Evolutionary conservation across 2,797 vertebrate genomes (phyloP), one percentile per base, ranked within the genome.

Genomic region (Eupleurogrammus muticus): DNA sequence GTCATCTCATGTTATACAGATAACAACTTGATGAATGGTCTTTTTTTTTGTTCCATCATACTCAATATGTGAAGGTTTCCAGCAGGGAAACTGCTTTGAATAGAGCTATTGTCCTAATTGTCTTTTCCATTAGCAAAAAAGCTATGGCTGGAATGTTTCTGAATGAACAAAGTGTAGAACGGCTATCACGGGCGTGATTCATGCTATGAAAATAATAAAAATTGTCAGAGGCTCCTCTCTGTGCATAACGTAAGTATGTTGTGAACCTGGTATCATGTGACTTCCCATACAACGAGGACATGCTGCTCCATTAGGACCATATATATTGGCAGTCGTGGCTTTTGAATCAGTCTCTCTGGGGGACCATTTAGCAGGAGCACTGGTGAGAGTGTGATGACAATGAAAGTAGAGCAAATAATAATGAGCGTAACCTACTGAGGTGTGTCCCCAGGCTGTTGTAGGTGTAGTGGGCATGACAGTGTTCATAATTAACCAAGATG

Each of bases 341-440:
- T 61, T 57, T 55, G 54, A 77, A 19, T 36, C 0, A 6, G 23
- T 74, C 81, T 76, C 85, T 50, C 59, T 17, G 44, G 53, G 84
- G 75, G 71, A 86, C 67, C 71, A 28, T 80, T 89, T 87, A 88
- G 60, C 61, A 54, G 46, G 1, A n/a, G 70, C 46, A 44, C n/a
- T 5, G 0, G 55, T 55, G 73, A 63, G 61, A 35, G 79, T 86
- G 82, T 85, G 73, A 86, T 85, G 81, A 84, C 12, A 66, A 68
- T 34, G 38, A 47, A 28, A 11, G 1, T 34, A 55, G 75, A 68
- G 86, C 46, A 46, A 73, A 66, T 42, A 65, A 69, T 87, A 77
- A 90, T 87, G 79, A 85, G 70, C 47, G 47, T n/a, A 79, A 57
- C 52, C 50, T 70, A 81, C 84, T 79, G 79, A 77, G 81, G 67